Conservation (phyloP, 2,113 vertebrate genomes). For the Sinosuthora webbiana region DNA sequence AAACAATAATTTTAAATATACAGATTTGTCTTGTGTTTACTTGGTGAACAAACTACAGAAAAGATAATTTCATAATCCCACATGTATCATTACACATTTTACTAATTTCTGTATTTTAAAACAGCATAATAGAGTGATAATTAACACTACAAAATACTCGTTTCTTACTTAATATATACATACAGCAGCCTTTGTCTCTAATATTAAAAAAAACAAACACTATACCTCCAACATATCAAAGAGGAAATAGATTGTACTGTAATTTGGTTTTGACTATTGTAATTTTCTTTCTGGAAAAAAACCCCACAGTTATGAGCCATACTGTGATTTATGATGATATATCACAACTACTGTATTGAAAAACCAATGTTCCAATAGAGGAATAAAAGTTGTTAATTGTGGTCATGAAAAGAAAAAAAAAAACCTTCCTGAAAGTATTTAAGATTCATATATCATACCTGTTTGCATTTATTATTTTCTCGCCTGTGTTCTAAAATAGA, state of each 20-base stretch:
- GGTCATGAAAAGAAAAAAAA: background rate
- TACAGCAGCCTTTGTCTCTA: background rate
- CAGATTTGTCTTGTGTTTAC: background rate
- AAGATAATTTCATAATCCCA: background rate
- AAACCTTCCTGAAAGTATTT: background rate
- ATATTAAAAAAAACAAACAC: background rate
- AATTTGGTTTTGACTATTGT: background rate
- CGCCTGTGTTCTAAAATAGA: background rate
- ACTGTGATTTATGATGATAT: background rate
- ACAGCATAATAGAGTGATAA: background rate
- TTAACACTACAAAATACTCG: fast-evolving
- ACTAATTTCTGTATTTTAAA: background rate
- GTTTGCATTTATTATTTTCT: background rate
- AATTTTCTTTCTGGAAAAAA: background rate
- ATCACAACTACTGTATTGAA: background rate
- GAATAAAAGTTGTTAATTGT: background rate
- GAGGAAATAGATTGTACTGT: background rate
- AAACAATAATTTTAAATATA: background rate
- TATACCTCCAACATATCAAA: background rate
- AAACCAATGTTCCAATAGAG: background rate
- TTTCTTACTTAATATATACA: background rate
- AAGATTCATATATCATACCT: background rate
- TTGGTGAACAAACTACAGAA: background rate
- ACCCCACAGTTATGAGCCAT: background rate
- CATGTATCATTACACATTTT: background rate